A percentile compares a stretch with the other conserved stretches of the same genome.
Conservation (phyloP, 2,797 vertebrate genomes). For the Acestrorhynchus altus region DNA sequence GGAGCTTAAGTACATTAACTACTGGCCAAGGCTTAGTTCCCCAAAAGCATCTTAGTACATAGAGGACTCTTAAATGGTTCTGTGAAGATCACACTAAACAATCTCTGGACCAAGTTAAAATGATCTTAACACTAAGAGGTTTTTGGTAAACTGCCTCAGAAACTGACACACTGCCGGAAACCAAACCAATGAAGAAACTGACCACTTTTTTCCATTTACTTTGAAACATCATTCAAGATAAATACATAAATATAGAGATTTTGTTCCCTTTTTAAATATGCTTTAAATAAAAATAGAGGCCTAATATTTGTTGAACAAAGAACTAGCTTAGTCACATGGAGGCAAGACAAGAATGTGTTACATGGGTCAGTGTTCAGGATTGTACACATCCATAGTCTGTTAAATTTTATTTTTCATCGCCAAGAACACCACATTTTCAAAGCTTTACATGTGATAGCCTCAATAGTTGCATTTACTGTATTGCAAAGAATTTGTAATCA, state of each 20-base stretch:
- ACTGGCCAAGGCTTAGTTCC: slow-evolving; percentile 12
- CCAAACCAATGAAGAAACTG: slow-evolving; percentile 22
- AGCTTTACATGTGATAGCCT: neutral
- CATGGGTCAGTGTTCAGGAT: slow-evolving; percentile 31
- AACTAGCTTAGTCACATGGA: slow-evolving; percentile 37
- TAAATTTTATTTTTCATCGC: neutral
- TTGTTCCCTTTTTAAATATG: slow-evolving; percentile 56
- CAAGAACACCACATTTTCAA: neutral
- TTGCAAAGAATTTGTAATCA: neutral
- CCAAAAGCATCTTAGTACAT: no score
- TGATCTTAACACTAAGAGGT: no score
- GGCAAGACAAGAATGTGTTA: slow-evolving; percentile 35
- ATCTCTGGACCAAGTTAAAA: no score
- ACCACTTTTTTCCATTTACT: slow-evolving; percentile 33
- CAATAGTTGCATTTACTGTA: neutral
- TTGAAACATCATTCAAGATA: slow-evolving; percentile 64
- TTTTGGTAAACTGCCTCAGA: no score
- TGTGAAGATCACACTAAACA: no score
- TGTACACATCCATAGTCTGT: slow-evolving; percentile 25
- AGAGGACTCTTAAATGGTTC: no score
- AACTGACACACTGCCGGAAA: slow-evolving; percentile 17
- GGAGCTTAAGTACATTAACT: slow-evolving; percentile 12
- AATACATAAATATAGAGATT: slow-evolving; percentile 77
- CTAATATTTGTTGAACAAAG: slow-evolving; percentile 50
- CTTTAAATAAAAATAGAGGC: slow-evolving; percentile 55